Percentiles rank a stretch among this genome's conserved stretches.
Evolutionary conservation across 1,140 invertebrate species (phyloP).

Genomic region (Musca vetustissima): DNA sequence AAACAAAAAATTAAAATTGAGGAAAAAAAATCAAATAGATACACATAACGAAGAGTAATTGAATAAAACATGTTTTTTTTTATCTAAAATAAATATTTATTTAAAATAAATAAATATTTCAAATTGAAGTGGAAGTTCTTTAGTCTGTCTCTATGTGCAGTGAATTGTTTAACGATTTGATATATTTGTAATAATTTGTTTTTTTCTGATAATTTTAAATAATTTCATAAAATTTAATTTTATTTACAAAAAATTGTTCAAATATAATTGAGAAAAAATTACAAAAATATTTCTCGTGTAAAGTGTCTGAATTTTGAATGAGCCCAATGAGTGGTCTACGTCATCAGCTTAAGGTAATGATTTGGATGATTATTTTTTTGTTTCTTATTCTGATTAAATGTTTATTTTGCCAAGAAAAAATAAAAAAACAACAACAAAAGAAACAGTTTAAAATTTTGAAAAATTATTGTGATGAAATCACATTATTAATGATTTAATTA

Average conservation of each 20-base stretch:
- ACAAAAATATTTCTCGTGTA: neutral
- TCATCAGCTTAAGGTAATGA: constrained; percentile 51
- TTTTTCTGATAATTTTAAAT: neutral
- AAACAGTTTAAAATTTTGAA: neutral
- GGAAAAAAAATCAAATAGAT: no score
- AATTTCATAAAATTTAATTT: no score
- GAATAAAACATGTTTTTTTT: no score
- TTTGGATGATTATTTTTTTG: neutral
- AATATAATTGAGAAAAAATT: neutral
- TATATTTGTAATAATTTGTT: no score
- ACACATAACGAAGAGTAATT: no score
- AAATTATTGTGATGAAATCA: neutral
- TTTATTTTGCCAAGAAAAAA: neutral
- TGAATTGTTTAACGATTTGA: no score
- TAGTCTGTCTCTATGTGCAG: no score
- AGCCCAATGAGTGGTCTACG: constrained; percentile 54
- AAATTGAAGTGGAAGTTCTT: no score
- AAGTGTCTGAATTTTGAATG: constrained; percentile 40
- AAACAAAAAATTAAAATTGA: no score
- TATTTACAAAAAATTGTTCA: neutral
- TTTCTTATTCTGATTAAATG: neutral
- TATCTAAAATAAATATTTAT: no score
- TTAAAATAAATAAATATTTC: no score
- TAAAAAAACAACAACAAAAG: no score
- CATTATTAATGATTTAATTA: constrained; percentile 9